phyloP scores from a whole-genome alignment of 1,140 invertebrate genomes.

The Odontomachus brunneus region DNA sequence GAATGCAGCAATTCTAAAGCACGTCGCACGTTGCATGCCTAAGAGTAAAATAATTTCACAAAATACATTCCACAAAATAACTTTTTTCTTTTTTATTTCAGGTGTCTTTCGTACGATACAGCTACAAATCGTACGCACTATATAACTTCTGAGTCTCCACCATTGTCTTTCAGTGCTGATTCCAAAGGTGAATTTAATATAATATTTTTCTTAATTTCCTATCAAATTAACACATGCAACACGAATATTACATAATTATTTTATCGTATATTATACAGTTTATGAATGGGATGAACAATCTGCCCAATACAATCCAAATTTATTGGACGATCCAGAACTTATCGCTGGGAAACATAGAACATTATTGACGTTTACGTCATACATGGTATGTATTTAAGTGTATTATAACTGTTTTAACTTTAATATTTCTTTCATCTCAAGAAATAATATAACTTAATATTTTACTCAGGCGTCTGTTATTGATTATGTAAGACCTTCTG shows the following conservation, averaged over 20 bases:
- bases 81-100: constrained; percentile 74
- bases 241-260: constrained; percentile 34
- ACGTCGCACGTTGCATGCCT: constrained; percentile 21
- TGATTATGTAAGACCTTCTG: constrained; percentile 98
- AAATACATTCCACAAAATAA: constrained; percentile 16
- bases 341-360: constrained; percentile 98
- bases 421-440: constrained; percentile 13
- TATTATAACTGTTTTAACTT: neutral
- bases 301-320: constrained; percentile 93
- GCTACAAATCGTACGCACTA: constrained; percentile 86
- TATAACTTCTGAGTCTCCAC: constrained; percentile 87
- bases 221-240: constrained; percentile 3
- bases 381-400: constrained; percentile 88
- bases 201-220: constrained; percentile 15
- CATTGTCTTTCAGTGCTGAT: constrained; percentile 86
- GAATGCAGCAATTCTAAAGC: neutral
- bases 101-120: constrained; percentile 93
- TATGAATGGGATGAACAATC: constrained; percentile 85
- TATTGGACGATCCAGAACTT: constrained; percentile 97
- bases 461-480: constrained; percentile 94
- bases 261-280: constrained; percentile 75
- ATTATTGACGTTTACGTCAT: constrained; percentile 96
- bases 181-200: constrained; percentile 81
- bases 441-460: constrained; percentile 63
- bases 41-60: constrained; percentile 35